Percentiles rank a stretch among this genome's conserved stretches.
Conservation (phyloP, 2,113 vertebrate species). For the Heterocephalus glaber region DNA sequence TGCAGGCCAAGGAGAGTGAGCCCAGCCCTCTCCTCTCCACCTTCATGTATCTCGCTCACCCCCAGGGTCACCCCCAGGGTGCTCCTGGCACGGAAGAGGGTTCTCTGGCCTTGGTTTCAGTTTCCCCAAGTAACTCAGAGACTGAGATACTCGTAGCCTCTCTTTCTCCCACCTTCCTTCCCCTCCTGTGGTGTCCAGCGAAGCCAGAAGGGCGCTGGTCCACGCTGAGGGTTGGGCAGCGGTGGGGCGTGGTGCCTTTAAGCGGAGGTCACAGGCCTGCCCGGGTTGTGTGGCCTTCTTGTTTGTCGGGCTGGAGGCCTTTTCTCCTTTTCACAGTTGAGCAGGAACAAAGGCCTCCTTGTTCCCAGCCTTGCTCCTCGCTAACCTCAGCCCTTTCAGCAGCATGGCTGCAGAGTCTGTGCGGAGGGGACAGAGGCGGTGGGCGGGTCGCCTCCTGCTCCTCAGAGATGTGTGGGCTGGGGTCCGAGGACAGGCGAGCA, state of each 20-base stretch:
- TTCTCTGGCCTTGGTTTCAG: background rate
- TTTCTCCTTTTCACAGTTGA: conserved; percentile 93
- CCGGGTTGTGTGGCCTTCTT: conserved; percentile 85
- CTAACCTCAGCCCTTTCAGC: conserved; percentile 89
- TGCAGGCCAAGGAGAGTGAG: background rate
- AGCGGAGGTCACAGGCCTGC: conserved; percentile 79
- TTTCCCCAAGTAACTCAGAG: conserved; percentile 1
- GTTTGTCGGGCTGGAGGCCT: conserved; percentile 90
- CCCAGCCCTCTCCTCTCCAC: background rate
- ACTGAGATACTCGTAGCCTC: background rate
- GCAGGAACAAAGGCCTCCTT: conserved; percentile 95
- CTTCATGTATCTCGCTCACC: background rate
- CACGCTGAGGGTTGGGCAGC: background rate
- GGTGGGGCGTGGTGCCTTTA: conserved; percentile 80
- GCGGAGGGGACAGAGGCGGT: conserved; percentile 80
- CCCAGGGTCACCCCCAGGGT: background rate
- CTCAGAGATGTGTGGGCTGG: conserved; percentile 71
- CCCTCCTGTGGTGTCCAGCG: background rate
- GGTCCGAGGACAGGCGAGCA: conserved; percentile 40
- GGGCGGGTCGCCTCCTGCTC: conserved; percentile 82
- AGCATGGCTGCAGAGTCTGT: conserved; percentile 83
- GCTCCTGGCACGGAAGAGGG: background rate
- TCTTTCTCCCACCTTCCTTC: background rate
- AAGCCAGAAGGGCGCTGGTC: background rate
- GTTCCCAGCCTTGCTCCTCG: conserved; percentile 90